Evolutionary conservation across 1,140 invertebrate species (phyloP).

Genomic region (Drosophila azteca): DNA sequence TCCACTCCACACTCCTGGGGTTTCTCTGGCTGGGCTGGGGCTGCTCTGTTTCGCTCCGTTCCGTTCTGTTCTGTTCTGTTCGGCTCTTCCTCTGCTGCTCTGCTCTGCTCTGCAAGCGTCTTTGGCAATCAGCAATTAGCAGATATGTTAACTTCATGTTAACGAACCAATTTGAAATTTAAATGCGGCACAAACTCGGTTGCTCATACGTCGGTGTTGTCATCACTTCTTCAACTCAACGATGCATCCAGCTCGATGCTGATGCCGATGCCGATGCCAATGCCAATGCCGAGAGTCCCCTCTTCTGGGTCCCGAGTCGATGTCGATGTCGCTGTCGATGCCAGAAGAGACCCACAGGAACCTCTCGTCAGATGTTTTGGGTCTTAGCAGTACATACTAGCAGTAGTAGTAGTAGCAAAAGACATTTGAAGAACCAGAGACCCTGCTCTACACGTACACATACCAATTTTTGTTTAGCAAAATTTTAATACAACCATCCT

Average conservation of each 20-base stretch:
- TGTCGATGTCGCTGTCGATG: slow-evolving; percentile 35
- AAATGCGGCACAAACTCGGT: slow-evolving; percentile 79
- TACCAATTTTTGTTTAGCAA: slow-evolving; percentile 63
- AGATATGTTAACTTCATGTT: slow-evolving; percentile 82
- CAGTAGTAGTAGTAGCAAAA: not conserved
- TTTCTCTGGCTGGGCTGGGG: slow-evolving; percentile 17
- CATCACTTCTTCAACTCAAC: slow-evolving; percentile 74
- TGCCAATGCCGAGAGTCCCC: slow-evolving; percentile 12
- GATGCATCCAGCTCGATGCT: slow-evolving; percentile 55
- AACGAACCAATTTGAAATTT: slow-evolving; percentile 82
- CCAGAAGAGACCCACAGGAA: slow-evolving; percentile 23
- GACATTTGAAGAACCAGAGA: slow-evolving; percentile 14
- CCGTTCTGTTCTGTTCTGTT: slow-evolving; percentile 2
- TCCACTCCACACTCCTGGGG: slow-evolving; percentile 10
- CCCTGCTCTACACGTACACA: too few species aligned
- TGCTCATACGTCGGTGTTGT: slow-evolving; percentile 78
- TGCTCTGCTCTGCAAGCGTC: slow-evolving; percentile 61
- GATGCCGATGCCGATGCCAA: slow-evolving; percentile 10
- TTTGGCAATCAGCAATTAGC: slow-evolving; percentile 82
- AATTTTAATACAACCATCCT: slow-evolving; percentile 67
- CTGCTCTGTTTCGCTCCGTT: slow-evolving; percentile 11
- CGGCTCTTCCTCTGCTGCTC: slow-evolving; percentile 30
- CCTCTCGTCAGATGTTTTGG: not conserved
- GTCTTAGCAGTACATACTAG: too few species aligned
- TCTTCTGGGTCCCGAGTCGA: too few species aligned